phyloP scores from a whole-genome alignment of 2,888 invertebrate genomes.

The Steinernema hermaphroditum region DNA sequence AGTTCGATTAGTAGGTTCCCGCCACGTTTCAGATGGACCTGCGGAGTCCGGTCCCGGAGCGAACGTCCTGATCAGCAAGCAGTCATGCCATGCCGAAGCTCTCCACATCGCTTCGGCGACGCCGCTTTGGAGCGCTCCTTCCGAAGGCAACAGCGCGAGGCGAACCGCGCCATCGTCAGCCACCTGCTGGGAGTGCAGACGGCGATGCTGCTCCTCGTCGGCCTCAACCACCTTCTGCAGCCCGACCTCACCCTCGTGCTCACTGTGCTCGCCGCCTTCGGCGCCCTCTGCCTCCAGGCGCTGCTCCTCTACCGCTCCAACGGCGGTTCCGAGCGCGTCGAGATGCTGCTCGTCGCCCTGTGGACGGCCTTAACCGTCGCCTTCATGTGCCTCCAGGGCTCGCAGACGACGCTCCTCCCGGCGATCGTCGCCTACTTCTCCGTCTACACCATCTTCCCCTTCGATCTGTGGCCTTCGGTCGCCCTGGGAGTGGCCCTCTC shows the following conservation, averaged over 20 bases:
- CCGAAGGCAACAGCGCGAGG: conserved; percentile 38
- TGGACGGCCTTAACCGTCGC: conserved; percentile 42
- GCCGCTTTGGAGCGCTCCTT: conserved; percentile 43
- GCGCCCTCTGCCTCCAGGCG: conserved; percentile 36
- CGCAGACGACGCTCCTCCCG: conserved; percentile 53
- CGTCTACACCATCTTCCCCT: conserved; percentile 52
- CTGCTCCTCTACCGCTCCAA: conserved; percentile 16
- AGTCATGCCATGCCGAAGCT: conserved; percentile 13
- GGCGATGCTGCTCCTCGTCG: conserved; percentile 39
- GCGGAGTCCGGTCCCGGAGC: not conserved
- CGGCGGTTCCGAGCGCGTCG: conserved; percentile 20
- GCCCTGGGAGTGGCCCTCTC: conserved; percentile 33
- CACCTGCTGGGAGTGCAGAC: conserved; percentile 42
- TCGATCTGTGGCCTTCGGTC: conserved; percentile 40
- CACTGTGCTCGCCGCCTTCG: conserved; percentile 41
- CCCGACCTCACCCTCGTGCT: conserved; percentile 40
- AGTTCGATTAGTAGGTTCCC: conserved; percentile 11
- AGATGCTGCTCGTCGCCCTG: conserved; percentile 14
- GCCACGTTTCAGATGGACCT: not conserved
- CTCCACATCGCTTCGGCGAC: conserved; percentile 42
- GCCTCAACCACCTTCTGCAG: conserved; percentile 42
- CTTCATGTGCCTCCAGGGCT: conserved; percentile 43
- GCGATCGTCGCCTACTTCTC: conserved; percentile 50
- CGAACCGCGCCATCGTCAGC: conserved; percentile 36
- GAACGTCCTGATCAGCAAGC: conserved; percentile 5